Evolutionary conservation across 35 echinoderm and acorn worm species (phyloP).

Genomic region (Holothuria glaberrima): DNA sequence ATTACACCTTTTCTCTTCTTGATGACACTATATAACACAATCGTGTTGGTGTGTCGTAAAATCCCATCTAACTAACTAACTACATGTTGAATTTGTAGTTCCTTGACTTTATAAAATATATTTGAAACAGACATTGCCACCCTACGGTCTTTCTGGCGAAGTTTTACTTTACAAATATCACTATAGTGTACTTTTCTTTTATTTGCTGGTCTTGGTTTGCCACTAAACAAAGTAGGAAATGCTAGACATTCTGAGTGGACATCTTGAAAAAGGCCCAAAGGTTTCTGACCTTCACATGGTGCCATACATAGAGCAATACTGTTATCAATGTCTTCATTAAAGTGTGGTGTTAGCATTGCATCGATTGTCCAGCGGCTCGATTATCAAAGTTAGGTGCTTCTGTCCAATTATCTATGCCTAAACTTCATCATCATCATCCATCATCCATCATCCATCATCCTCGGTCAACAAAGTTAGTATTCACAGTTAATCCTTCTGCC

Average conservation of each 20-base stretch:
- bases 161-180: slow-evolving; percentile 51
- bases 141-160: slow-evolving; percentile 56
- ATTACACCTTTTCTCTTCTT: too few species aligned
- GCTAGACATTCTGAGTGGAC: slow-evolving; percentile 52
- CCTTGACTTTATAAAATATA: slow-evolving; percentile 59
- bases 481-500: too few species aligned
- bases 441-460: too few species aligned
- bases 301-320: slow-evolving; percentile 45
- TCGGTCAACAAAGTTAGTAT: too few species aligned
- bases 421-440: slow-evolving; percentile 8
- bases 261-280: slow-evolving; percentile 66
- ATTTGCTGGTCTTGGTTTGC: slow-evolving; percentile 17
- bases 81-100: slow-evolving; percentile 43
- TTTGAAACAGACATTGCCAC: slow-evolving; percentile 60
- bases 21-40: too few species aligned
- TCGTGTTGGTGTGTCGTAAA: too few species aligned
- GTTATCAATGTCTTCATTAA: neutral
- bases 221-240: slow-evolving; percentile 64
- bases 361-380: slow-evolving; percentile 50
- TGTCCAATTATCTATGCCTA: slow-evolving; percentile 59
- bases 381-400: slow-evolving; percentile 34
- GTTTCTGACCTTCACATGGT: slow-evolving; percentile 62
- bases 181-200: slow-evolving; percentile 44
- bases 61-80: too few species aligned
- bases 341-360: slow-evolving; percentile 56